Percentiles rank a stretch among this genome's conserved stretches.
Conservation (phyloP, 2,888 invertebrate species). For the Callyntrura sp. region DNA sequence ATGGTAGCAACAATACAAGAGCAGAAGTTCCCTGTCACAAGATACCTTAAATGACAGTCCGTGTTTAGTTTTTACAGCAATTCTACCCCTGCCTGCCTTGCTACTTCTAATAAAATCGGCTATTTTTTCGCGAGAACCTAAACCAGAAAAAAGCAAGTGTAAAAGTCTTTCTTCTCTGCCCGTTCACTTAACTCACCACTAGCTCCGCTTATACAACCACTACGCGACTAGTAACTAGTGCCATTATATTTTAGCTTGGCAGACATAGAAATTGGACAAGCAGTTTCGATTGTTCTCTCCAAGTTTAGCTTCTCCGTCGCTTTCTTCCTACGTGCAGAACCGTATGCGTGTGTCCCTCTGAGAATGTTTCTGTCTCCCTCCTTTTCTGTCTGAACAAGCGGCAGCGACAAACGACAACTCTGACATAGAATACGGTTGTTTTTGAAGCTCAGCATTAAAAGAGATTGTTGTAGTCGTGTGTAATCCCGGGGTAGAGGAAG, state of each 20-base stretch:
- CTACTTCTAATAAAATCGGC: no score
- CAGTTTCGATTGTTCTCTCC: neutral
- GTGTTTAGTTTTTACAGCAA: no score
- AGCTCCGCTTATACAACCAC: neutral
- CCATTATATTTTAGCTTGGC: neutral
- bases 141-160: no score
- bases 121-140: no score
- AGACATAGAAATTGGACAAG: neutral
- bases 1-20: no score
- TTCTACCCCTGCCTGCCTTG: no score
- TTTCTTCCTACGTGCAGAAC: constrained; percentile 19
- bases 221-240: neutral
- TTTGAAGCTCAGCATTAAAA: neutral
- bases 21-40: no score
- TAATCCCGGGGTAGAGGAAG: neutral
- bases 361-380: neutral
- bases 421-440: neutral
- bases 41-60: no score
- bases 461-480: neutral
- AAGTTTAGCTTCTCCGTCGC: constrained; percentile 9
- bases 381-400: neutral
- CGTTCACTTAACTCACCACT: no score
- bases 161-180: no score
- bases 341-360: constrained; percentile 25
- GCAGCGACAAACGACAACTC: neutral